Percentiles rank a stretch among this genome's conserved stretches.
Evolutionary conservation across 2,113 vertebrate species (phyloP).

Genomic region (Zeus faber): DNA sequence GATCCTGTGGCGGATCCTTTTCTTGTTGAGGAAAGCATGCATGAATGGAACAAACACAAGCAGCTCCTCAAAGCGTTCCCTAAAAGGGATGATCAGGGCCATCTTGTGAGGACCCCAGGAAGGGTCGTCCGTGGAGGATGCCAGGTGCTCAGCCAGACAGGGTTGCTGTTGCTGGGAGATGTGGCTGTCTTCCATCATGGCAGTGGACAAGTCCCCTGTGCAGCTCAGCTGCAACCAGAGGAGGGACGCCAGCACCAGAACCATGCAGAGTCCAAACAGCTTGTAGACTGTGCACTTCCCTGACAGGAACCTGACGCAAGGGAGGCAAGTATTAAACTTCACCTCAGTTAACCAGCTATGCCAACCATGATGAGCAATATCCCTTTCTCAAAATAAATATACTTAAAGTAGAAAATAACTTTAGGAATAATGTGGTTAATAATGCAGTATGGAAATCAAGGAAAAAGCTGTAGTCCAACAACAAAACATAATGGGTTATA

Average conservation of each 20-base stretch:
- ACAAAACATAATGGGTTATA: too few relatives aligned
- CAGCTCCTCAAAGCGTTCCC: constrained; percentile 95
- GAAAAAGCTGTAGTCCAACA: too few relatives aligned
- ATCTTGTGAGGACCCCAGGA: constrained; percentile 91
- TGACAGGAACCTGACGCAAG: constrained; percentile 64
- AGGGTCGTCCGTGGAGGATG: constrained; percentile 65
- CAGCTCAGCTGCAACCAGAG: constrained; percentile 95
- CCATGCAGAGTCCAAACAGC: constrained; percentile 78
- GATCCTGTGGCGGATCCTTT: constrained; percentile 90
- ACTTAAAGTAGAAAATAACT: neutral
- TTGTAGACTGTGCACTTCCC: constrained; percentile 71
- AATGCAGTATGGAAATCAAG: neutral
- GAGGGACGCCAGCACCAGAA: constrained; percentile 84
- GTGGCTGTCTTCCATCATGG: constrained; percentile 21
- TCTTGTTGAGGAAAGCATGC: constrained; percentile 87
- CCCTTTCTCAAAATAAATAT: too few relatives aligned
- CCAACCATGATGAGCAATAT: too few relatives aligned
- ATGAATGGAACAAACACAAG: constrained; percentile 92
- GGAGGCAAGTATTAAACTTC: neutral
- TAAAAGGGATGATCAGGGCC: constrained; percentile 89
- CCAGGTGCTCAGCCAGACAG: constrained; percentile 66
- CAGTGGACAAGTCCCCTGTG: constrained; percentile 73
- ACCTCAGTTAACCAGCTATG: neutral
- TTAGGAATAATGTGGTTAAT: neutral
- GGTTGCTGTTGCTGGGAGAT: constrained; percentile 51